Conservation (phyloP, 2,888 invertebrate genomes). For the Heteromyza rotundicornis region DNA sequence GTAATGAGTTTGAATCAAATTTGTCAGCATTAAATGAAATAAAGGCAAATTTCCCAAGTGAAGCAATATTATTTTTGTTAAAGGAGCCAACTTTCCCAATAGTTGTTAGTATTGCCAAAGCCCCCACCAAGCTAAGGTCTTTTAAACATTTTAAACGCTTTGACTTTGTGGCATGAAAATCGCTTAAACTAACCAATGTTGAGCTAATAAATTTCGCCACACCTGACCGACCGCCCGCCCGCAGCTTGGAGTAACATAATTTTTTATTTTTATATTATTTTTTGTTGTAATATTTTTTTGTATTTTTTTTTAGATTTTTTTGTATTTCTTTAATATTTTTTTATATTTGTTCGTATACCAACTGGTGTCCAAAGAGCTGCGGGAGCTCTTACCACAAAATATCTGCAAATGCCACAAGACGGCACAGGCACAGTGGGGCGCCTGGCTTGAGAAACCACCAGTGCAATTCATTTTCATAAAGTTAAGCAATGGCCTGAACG, state of each 20-base stretch:
- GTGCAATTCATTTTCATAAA: background rate
- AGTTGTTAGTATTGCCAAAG: too few species aligned
- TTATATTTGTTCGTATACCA: background rate
- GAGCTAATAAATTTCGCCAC: constrained; percentile 9
- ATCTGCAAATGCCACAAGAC: too few species aligned
- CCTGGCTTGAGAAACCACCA: background rate
- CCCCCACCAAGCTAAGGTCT: too few species aligned
- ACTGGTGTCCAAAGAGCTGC: background rate
- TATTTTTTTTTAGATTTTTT: background rate
- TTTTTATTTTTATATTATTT: too few species aligned
- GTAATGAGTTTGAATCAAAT: background rate
- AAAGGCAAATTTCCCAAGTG: too few species aligned
- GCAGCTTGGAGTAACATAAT: constrained; percentile 16
- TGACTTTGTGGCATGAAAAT: too few species aligned
- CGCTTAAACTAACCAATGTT: constrained; percentile 16
- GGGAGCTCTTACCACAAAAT: background rate
- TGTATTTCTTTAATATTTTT: too few species aligned
- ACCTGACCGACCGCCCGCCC: constrained; percentile 18
- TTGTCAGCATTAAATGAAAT: background rate
- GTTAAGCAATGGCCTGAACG: background rate
- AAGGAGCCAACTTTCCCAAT: too few species aligned
- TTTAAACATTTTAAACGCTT: too few species aligned
- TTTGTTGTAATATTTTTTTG: background rate
- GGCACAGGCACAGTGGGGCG: background rate
- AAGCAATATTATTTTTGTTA: too few species aligned